A percentile compares a stretch with the other conserved stretches of the same genome.
Evolutionary conservation across 2,797 vertebrate species (phyloP).

Genomic region (Coccyzus lansbergi): DNA sequence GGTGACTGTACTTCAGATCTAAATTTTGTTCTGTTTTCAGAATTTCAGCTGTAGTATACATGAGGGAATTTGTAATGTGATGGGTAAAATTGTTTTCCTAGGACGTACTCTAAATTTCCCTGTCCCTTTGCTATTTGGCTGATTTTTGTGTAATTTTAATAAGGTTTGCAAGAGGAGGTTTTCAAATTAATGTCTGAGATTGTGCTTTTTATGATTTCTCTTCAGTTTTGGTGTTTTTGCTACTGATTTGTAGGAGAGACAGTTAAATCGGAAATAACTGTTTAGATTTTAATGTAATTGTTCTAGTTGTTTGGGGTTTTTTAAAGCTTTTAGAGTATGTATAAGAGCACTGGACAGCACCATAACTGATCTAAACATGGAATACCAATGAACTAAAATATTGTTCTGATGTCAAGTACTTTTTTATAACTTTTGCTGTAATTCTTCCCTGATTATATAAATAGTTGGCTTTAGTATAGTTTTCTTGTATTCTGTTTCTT

Average conservation of each 20-base stretch:
- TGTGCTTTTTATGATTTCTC: neutral
- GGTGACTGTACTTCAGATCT: constrained; percentile 12
- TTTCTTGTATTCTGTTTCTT: neutral
- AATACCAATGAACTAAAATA: neutral
- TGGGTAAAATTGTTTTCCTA: constrained; percentile 26
- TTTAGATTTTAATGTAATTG: constrained; percentile 37
- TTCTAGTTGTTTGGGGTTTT: neutral
- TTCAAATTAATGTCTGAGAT: neutral
- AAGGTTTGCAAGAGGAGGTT: neutral
- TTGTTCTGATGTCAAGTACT: neutral
- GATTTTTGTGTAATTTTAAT: constrained; percentile 22
- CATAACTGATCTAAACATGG: neutral
- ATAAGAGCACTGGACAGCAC: neutral
- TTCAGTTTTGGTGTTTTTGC: neutral
- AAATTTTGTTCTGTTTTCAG: constrained; percentile 29
- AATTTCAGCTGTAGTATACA: constrained; percentile 33
- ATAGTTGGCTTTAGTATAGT: neutral
- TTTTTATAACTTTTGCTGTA: neutral
- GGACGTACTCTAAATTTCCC: constrained; percentile 20
- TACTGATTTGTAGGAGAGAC: neutral
- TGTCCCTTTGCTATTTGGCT: neutral
- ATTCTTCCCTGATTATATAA: neutral
- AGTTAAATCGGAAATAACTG: constrained; percentile 47
- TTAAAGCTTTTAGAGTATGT: neutral
- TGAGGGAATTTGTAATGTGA: constrained; percentile 14